Evolutionary conservation across 2,797 vertebrate genomes (phyloP), one percentile per base, ranked within the genome.

Genomic region (Dermochelys coriacea): DNA sequence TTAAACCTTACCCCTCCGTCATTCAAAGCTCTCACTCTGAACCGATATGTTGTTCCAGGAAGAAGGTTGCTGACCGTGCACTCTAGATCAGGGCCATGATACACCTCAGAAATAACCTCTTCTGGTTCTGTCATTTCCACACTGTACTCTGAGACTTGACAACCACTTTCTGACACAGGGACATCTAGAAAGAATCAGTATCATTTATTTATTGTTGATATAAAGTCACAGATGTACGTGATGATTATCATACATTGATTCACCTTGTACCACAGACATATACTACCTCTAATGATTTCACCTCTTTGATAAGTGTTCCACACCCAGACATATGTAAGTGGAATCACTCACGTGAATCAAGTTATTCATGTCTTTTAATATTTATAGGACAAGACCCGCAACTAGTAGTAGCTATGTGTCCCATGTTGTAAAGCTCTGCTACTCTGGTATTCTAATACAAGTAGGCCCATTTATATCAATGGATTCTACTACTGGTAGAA

Each of bases 61-160:
- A 99, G 98, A 88, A 99, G 99, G 95, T 98, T 99, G 87, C 98
- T 97, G 9, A 99, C 98, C 0, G 99, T 99, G 97, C 99, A 99
- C 93, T 99, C 98, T 87, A 99, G 98, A 88, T 98, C 98, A 0
- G 98, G 97, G 41, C 99, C 99, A 0, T 98, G 98, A 97, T 99
- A 99, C 45, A 99, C 99, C 95, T 99, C 99, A 0, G 98, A 98
- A 9, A 98, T 98, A 2, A 98, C 97, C 0, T 97, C 91, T 86
- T 98, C 98, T 0, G 98, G 98, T 75, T 98, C 98, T 2, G 98
- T 98, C 98, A 99, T 99, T 98, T 99, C 99, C 97, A 99, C 98
- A 0, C 99, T 99, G 98, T 99, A 99, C 96, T 98, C 98, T 0
- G 98, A 99, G 91, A 99, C 97, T 64, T 99, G 98, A 92, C 98